A percentile compares a stretch with the other conserved stretches of the same genome.
Evolutionary conservation across 2,888 invertebrate species (phyloP).

Genomic region (Oxystoma pomonae): DNA sequence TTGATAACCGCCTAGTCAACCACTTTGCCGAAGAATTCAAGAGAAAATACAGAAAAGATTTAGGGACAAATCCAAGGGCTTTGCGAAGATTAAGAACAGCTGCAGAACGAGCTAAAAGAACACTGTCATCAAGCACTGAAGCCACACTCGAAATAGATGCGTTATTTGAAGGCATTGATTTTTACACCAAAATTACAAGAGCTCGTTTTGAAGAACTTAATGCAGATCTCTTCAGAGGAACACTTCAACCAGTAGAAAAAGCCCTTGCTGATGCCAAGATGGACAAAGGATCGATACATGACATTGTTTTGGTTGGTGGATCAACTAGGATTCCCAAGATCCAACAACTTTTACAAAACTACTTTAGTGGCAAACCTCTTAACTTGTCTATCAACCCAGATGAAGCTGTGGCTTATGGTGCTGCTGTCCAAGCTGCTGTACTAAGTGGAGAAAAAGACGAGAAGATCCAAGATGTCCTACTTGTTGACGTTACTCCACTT

Average conservation of each 20-base stretch:
- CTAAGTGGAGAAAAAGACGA: constrained; percentile 53
- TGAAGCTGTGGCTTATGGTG: constrained; percentile 45
- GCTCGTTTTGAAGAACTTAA: constrained; percentile 75
- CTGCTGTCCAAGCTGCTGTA: constrained; percentile 43
- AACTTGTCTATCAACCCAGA: constrained; percentile 44
- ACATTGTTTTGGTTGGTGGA: constrained; percentile 78
- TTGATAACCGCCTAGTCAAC: constrained; percentile 54
- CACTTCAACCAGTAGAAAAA: constrained; percentile 66
- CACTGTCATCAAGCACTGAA: constrained; percentile 71
- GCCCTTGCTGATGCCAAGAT: constrained; percentile 73
- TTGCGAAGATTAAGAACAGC: constrained; percentile 68
- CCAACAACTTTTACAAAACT: constrained; percentile 68
- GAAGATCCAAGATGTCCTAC: constrained; percentile 67
- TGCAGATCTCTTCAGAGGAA: constrained; percentile 64
- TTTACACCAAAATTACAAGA: constrained; percentile 66
- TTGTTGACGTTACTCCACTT: constrained; percentile 65
- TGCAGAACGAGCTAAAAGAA: constrained; percentile 74
- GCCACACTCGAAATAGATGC: constrained; percentile 73
- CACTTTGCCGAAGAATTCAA: constrained; percentile 64
- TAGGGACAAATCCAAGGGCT: constrained; percentile 57
- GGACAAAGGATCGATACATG: constrained; percentile 71
- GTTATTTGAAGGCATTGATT: constrained; percentile 68
- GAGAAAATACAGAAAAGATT: constrained; percentile 66
- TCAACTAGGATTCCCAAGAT: constrained; percentile 78
- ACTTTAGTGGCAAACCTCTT: constrained; percentile 58